Evolutionary conservation across 2,113 vertebrate genomes (phyloP).

Genomic region (Scalopus aquaticus): DNA sequence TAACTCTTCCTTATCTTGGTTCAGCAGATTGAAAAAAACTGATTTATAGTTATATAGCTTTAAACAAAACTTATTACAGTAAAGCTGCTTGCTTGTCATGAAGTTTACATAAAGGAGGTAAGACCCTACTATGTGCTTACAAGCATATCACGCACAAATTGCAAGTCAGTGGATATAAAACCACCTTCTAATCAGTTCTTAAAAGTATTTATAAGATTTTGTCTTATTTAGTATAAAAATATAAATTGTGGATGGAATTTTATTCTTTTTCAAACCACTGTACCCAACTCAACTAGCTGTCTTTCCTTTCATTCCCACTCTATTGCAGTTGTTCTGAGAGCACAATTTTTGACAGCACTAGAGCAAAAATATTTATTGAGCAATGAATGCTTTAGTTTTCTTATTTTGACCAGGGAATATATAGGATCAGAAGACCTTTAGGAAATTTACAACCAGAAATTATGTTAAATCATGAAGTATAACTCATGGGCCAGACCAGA

Average conservation of each 20-base stretch:
- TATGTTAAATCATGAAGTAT: neutral
- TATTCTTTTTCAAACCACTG: neutral
- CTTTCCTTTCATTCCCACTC: neutral
- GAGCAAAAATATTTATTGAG: neutral
- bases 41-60: constrained; percentile 9
- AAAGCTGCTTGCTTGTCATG: neutral
- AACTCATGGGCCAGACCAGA: neutral
- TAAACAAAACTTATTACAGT: neutral
- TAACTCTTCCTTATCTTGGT: constrained; percentile 5
- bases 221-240: neutral
- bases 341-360: constrained; percentile 4
- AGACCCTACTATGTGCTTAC: neutral
- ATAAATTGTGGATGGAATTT: neutral
- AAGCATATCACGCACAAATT: neutral
- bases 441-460: neutral
- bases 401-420: neutral
- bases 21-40: neutral
- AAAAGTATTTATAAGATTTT: neutral
- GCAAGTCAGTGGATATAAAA: neutral
- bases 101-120: neutral
- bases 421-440: neutral
- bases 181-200: neutral
- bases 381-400: neutral
- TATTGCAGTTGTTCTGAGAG: neutral
- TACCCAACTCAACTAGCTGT: neutral